A percentile compares a stretch with the other conserved stretches of the same genome.
phyloP scores from a whole-genome alignment of 1,140 invertebrate genomes.

The Sycobia sp. region DNA sequence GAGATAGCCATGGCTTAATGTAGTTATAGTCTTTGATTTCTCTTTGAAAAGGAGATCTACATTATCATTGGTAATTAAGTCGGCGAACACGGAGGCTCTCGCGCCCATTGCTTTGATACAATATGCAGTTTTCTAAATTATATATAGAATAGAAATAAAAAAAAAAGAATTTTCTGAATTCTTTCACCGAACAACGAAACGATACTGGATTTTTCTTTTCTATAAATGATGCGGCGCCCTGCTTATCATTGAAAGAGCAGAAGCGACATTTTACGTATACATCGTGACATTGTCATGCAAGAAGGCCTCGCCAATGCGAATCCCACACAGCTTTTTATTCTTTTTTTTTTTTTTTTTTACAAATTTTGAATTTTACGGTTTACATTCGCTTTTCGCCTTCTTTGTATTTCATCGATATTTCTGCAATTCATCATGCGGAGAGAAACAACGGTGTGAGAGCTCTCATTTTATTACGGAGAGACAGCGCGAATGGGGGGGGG shows the following conservation, averaged over 20 bases:
- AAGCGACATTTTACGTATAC: slow-evolving; percentile 13
- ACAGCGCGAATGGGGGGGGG: too few relatives aligned
- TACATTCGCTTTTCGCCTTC: neutral
- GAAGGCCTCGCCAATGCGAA: slow-evolving; percentile 8
- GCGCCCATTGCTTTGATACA: neutral
- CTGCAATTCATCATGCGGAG: too few relatives aligned
- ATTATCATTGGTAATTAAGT: slow-evolving; percentile 19
- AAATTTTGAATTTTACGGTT: neutral
- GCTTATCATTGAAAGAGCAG: too few relatives aligned
- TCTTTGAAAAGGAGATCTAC: slow-evolving; percentile 22
- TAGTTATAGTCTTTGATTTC: slow-evolving; percentile 32
- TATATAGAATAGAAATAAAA: too few relatives aligned
- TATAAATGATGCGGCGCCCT: neutral
- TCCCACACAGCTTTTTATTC: neutral
- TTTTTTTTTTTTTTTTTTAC: neutral
- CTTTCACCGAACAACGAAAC: too few relatives aligned
- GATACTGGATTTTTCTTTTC: too few relatives aligned
- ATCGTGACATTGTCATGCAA: slow-evolving; percentile 3
- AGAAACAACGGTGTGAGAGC: too few relatives aligned
- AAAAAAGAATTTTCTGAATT: too few relatives aligned
- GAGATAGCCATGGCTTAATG: slow-evolving; percentile 20
- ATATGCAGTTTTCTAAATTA: neutral
- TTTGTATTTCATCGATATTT: too few relatives aligned
- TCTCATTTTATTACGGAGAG: too few relatives aligned
- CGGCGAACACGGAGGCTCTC: neutral